Evolutionary conservation across 2,888 invertebrate species (phyloP), one percentile per base, ranked within the genome.

Genomic region (Marasmarcha lunaedactyla): DNA sequence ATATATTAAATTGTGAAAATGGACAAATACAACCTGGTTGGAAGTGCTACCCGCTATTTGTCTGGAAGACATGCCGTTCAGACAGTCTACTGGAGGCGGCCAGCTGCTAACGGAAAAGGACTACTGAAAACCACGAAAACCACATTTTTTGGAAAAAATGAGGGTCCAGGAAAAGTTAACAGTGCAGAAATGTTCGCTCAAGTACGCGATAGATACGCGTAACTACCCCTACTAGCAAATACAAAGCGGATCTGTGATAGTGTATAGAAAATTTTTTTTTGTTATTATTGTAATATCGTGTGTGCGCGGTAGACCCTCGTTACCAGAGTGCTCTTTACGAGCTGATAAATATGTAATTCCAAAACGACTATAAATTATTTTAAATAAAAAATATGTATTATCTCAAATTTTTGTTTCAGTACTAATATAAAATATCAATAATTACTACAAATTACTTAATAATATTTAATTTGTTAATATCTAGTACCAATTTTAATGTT

Each of bases 71-170:
- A 91, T 55, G 91, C 90, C 1, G 86, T 91, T 14, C 91, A 92
- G 59, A 91, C 91, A 0, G 89, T 91, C 0, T 92, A 92, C 56
- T 92, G 92, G 92, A 83, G 91, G 53, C 84, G 87, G 34, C 67
- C 77, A 0, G 76, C 84, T 3, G 78, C 71, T 27, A 63, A 62
- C 15, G 72, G 70, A 46, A 84, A 81, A 25, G 85, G 83, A 7
- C 71, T 87, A 41, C 54, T 86, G 39, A 87, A 81, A 57, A 87
- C 86, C 7, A 84, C 86, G 4, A 86, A 78, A 51, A 85, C 83
- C 52, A 86, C 85, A 1, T 86, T 85, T 55, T 87, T 87, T 54
- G 87, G 86, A 9, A 85, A 81, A 48, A 78, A 76, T 38, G 84
- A 83, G 30, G 77, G 71, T 2, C 52, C 77, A 1, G 68, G 84